Conservation (phyloP, 1,140 invertebrate species). For the Cydia fagiglandana region DNA sequence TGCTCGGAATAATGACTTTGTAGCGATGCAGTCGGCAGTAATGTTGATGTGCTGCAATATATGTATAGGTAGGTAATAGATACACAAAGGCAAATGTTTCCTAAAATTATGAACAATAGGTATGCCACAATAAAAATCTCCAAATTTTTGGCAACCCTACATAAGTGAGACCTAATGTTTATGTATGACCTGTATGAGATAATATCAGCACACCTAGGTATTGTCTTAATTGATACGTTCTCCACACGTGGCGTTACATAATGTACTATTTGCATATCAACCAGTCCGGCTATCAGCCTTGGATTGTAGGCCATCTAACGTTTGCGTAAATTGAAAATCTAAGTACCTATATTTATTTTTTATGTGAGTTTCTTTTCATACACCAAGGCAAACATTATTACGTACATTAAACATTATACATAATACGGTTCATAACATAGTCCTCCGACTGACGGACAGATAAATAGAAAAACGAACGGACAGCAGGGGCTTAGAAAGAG, state of each 20-base stretch:
- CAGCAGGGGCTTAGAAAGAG: too few relatives aligned
- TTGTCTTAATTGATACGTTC: conserved; percentile 31
- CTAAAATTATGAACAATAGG: too few relatives aligned
- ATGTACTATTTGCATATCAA: conserved; percentile 13
- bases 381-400: too few relatives aligned
- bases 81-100: background rate
- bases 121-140: background rate
- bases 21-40: too few relatives aligned
- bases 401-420: too few relatives aligned
- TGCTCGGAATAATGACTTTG: too few relatives aligned
- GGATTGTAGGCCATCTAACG: conserved; percentile 18
- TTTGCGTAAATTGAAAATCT: background rate
- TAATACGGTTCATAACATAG: too few relatives aligned
- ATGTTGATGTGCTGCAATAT: too few relatives aligned
- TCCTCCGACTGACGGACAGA: too few relatives aligned
- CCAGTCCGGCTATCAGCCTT: background rate
- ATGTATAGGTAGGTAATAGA: too few relatives aligned
- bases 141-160: background rate
- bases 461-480: too few relatives aligned
- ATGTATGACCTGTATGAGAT: conserved; percentile 4
- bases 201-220: background rate
- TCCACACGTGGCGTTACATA: conserved; percentile 2
- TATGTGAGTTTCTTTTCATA: too few relatives aligned
- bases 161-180: conserved; percentile 13
- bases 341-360: background rate